A percentile compares a stretch with the other conserved stretches of the same genome.
Conservation (phyloP, 2,797 vertebrate species). For the Rhinophrynus dorsalis region DNA sequence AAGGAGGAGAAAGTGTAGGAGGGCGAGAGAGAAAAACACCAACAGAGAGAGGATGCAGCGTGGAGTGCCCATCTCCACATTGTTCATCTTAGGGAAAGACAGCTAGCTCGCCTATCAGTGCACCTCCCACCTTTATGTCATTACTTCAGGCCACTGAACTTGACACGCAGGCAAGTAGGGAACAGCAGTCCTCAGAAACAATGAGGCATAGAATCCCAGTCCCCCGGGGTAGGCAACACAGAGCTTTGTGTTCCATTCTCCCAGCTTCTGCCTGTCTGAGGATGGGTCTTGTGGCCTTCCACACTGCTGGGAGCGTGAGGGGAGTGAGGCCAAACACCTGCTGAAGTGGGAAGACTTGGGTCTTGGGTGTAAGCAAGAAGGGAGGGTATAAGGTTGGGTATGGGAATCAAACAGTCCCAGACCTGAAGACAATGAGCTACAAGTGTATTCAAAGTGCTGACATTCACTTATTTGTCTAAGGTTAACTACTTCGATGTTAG, state of each 20-base stretch:
- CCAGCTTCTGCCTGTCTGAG: conserved; percentile 8
- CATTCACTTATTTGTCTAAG: no score
- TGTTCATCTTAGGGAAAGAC: conserved; percentile 14
- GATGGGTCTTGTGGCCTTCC: neutral
- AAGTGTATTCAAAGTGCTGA: no score
- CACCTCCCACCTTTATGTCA: neutral
- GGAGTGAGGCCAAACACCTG: conserved; percentile 19
- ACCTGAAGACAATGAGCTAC: no score
- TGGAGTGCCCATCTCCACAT: neutral
- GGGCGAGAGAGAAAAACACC: neutral
- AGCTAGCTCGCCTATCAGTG: neutral
- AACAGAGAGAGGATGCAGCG: neutral
- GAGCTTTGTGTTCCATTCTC: conserved; percentile 31
- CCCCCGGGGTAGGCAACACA: conserved; percentile 15
- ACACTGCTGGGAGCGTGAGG: conserved; percentile 1
- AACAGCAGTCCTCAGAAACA: conserved; percentile 6
- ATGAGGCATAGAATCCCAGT: conserved; percentile 10
- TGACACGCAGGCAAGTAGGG: conserved; percentile 12
- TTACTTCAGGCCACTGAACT: conserved; percentile 52
- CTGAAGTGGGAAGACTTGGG: conserved; percentile 22
- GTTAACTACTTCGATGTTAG: no score
- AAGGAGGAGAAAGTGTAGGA: conserved; percentile 20
- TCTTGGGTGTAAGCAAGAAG: neutral
- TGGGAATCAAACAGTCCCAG: no score
- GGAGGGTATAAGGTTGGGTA: conserved; percentile 15